phyloP scores from a whole-genome alignment of 2,113 vertebrate species.

The Nothobranchius furzeri region DNA sequence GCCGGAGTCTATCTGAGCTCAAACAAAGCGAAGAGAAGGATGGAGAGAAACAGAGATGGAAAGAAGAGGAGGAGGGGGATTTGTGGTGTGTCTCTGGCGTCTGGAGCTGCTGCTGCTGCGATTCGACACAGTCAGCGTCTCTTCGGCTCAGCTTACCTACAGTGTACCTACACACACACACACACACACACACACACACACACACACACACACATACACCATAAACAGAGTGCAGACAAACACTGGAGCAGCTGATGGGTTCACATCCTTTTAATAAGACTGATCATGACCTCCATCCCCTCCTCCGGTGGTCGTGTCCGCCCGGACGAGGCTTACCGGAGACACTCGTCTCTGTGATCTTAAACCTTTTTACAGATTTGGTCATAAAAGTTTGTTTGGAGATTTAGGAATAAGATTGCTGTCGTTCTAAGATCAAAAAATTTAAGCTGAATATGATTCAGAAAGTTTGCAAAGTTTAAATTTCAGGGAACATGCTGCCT shows the following conservation, averaged over 20 bases:
- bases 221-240: constrained; percentile 49
- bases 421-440: no score
- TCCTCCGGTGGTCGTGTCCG: background rate
- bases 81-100: constrained; percentile 76
- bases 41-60: constrained; percentile 20
- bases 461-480: no score
- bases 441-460: no score
- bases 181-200: constrained; percentile 28
- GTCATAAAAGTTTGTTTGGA: no score
- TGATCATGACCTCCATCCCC: constrained; percentile 27
- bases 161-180: constrained; percentile 15
- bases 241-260: constrained; percentile 34
- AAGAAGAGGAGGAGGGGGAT: constrained; percentile 47
- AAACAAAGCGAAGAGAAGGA: constrained; percentile 41
- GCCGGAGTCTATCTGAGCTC: constrained; percentile 52
- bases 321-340: background rate
- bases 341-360: no score
- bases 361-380: no score
- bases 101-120: constrained; percentile 75
- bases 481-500: no score
- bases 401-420: no score
- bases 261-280: constrained; percentile 41
- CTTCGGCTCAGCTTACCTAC: constrained; percentile 77
- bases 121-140: constrained; percentile 82
- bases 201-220: constrained; percentile 18